Base-by-base conservation (phyloP, 2,888 invertebrate species). In the Acleris holmiana region DNA sequence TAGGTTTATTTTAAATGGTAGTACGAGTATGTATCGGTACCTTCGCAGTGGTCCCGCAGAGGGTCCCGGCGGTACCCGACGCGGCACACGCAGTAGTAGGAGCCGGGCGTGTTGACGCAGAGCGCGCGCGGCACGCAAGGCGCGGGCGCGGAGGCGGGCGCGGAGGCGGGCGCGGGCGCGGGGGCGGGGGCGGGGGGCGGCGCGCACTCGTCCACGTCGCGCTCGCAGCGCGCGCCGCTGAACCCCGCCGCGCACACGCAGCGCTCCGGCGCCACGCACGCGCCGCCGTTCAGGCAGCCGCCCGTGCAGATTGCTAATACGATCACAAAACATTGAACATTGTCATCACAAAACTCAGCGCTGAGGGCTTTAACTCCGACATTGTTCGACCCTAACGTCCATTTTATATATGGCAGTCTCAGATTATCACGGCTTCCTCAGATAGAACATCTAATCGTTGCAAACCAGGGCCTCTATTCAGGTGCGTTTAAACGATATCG, bases 71-170 rank as follows among this genome's bases (percentile, higher is more conserved):
- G 93, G 89, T 96, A 98, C 4, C 98, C 98, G 64, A 94, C 94
- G 72, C 95, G 94, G 86, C 98, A 98, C 75, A 96, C 95, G 88
- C 98, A 98, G 86, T 97, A 96, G 91, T 97, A 97, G 94, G 97
- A 97, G 73, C 98, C 98, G 49, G 97, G 97, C 94, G 96, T 96
- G 89, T 98, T 98, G 86, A 97, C 94, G 89, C 98, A 98, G 61
- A 94, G 93, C 58, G 97, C 96, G 73, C 96, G 94, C 72, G 94
- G 93, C 72, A 95, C 95, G 88, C 98, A 98, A 67, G 95, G 51
- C 18, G 35, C 29, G 35, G 17, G 17, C 49, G n/a, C n/a, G n/a
- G n/a, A n/a, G n/a, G 29, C 29, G 51, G 25, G 49, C 23, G 49
- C 49, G 23, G 48, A 15, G 10, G 94, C 94, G 57, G 72, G 93